Base-by-base conservation (phyloP, 2,113 vertebrate genomes). In the Cololabis saira region DNA sequence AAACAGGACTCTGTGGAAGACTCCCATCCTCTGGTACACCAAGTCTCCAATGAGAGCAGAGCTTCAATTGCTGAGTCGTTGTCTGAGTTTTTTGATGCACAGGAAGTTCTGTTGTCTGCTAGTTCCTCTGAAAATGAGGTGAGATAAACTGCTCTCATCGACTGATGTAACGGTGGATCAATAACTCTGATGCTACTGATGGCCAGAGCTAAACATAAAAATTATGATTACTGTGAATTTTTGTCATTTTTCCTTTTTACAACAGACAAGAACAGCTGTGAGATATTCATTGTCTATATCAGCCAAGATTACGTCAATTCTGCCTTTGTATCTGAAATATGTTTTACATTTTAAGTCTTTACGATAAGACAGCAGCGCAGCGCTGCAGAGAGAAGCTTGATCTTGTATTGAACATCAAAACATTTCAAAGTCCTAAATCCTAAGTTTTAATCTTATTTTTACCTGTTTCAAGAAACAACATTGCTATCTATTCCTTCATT, bases 121-220 rank as follows among this genome's bases (percentile, higher is more conserved):
- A 99, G 98, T 76, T 99, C 98, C 80, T 98, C 98, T 75, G 97
- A 99, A 91, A 99, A 99, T 43, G 98, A 98, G 95, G 98, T 98
- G 47, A 83, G 43, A n/a, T 37, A 4, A 37, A 37, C 33, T 4
- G 33, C 10, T 11, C 5, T 9, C 6, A 11, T 37, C 33, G 10
- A 11, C 33, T 37, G 33, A 37, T 37, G 10, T 37, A 7, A 37
- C 10, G 33, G 33, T 37, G 33, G 6, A 37, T 37, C 33, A 1
- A 37, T 11, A 37, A 37, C 6, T 37, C 33, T 27, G 53, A 41
- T 3, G 9, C 9, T 16, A 16, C 9, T 61, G n/a, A 16, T 5
- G 1, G 47, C 67, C 15, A 49, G 16, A 17, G 43, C 43, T 40
- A 13, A n/a, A 4, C 54, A 68, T 62, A 65, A 10, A 21, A 55